These are phyloP conservation scores for Nycteola revayana DNA, from an alignment of 2,888 invertebrate species.

Conservation along the genomic window DNA sequence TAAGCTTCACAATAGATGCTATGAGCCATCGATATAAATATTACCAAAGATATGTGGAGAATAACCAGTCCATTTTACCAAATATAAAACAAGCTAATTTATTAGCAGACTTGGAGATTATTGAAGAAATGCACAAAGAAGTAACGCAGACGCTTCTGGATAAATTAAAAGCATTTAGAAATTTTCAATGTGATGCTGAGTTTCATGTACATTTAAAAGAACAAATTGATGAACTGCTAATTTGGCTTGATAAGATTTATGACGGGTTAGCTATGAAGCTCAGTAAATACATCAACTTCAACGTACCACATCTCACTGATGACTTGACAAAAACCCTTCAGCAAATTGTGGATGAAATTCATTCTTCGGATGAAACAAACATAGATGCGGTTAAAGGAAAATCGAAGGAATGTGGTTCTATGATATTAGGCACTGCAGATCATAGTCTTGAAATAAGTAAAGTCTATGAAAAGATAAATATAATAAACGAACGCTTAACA, in stretches of 20 bases:
- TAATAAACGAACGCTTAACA: slow-evolving; percentile 56
- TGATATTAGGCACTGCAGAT: slow-evolving; percentile 52
- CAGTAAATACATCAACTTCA: slow-evolving; percentile 51
- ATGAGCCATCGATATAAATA: slow-evolving; percentile 55
- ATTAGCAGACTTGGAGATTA: slow-evolving; percentile 61
- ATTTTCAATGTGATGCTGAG: slow-evolving; percentile 41
- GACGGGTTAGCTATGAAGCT: slow-evolving; percentile 54
- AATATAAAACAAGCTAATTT: slow-evolving; percentile 49
- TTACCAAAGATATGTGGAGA: slow-evolving; percentile 58
- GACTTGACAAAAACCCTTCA: slow-evolving; percentile 64
- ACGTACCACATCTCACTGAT: slow-evolving; percentile 43
- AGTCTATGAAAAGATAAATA: slow-evolving; percentile 56
- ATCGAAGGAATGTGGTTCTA: slow-evolving; percentile 51
- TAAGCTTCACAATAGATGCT: slow-evolving; percentile 62
- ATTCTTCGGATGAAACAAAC: slow-evolving; percentile 40
- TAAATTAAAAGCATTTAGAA: slow-evolving; percentile 55
- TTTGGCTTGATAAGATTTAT: slow-evolving; percentile 65
- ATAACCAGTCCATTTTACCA: slow-evolving; percentile 38
- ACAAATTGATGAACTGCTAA: slow-evolving; percentile 50
- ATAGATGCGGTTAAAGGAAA: slow-evolving; percentile 50
- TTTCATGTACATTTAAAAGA: slow-evolving; percentile 46
- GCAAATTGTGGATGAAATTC: slow-evolving; percentile 56
- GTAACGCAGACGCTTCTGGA: slow-evolving; percentile 44
- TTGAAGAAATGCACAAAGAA: slow-evolving; percentile 70
- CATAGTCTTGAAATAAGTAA: slow-evolving; percentile 63